A percentile compares a stretch with the other conserved stretches of the same genome.
These are phyloP conservation scores for Amblyjoppa proteus DNA, from an alignment of 2,888 invertebrate genomes.

Conservation along the genomic window DNA sequence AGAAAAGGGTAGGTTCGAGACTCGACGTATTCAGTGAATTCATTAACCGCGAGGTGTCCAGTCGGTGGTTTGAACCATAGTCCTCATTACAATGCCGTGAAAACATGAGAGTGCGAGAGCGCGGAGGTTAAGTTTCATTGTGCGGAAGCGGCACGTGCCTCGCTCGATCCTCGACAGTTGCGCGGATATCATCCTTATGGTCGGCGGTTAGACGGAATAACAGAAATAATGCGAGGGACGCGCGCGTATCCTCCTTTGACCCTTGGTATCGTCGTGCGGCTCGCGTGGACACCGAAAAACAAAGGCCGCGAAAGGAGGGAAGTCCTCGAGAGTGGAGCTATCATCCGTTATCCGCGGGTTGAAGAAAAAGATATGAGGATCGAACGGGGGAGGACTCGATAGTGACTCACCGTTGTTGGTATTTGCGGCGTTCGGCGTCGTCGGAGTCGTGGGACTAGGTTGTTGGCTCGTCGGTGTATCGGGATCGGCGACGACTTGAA, in stretches of 20 bases:
- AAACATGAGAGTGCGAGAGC: background rate
- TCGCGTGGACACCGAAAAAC: background rate
- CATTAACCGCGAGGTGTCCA: conserved; percentile 68
- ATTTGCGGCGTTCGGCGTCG: conserved; percentile 80
- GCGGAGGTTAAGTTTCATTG: background rate
- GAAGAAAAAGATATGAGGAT: conserved; percentile 21
- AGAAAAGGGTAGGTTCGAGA: conserved; percentile 58
- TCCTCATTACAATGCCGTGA: background rate
- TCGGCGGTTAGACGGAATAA: conserved; percentile 8
- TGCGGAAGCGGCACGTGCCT: conserved; percentile 3
- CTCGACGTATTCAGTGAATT: conserved; percentile 78
- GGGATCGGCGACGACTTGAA: conserved; percentile 93
- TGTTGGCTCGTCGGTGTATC: conserved; percentile 85
- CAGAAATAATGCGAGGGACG: conserved; percentile 4
- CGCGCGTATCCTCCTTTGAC: background rate
- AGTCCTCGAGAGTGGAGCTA: background rate
- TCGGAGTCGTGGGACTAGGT: conserved; percentile 79
- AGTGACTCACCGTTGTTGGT: conserved; percentile 81
- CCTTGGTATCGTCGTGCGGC: background rate
- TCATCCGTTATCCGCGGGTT: background rate
- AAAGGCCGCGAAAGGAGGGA: background rate
- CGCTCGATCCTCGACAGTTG: conserved; percentile 13
- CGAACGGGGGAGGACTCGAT: background rate
- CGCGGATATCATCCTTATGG: conserved; percentile 22
- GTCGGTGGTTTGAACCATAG: background rate